Evolutionary conservation across 2,888 invertebrate species (phyloP), one percentile per base, ranked within the genome.

Genomic region (Cyrtodaria siliqua): DNA sequence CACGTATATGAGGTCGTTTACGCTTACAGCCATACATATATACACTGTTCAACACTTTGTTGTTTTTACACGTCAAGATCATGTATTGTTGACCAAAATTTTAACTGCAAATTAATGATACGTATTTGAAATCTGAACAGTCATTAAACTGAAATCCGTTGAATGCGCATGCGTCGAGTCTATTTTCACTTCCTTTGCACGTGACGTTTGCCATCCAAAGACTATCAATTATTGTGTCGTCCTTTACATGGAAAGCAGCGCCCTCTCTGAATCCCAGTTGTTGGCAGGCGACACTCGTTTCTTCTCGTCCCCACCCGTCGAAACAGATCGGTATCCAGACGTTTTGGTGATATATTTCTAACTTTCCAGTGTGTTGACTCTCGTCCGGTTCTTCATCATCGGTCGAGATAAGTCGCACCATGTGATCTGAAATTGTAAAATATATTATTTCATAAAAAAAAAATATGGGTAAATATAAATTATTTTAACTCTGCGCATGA

Each of bases 221-320:
- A 3, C 67, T 47, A n/a, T 62, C 71, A 12, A 23, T 12, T 24
- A 64, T 56, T 8, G 61, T 27, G 8, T 76, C 67, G 47, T 74
- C 64, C 26, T 62, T 73, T 9, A 50, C 72, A 27, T 33, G 49
- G 1, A 26, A 67, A 12, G 76, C 70, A 42, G 68, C 62, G 33
- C 42, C 87, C 82, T 81, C 81, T 16, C 61, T 55, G 64, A 77
- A 88, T 8, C 89, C 89, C 29, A 90, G 71, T 61, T 90, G 90
- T 44, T 69, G 74, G 61, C 90, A 90, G 12, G 82, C 87, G n/a
- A 88, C 87, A 0, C 68, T 60, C 8, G 87, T 86, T 50, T 88
- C 87, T 57, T 75, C 73, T 14, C 80, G 67, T 8, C 81, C 83
- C 87, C 87, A 90, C n/a, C 83, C 83, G 3, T 85, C 78, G 1